These are phyloP conservation scores for Drosophila antonietae DNA, from an alignment of 2,888 invertebrate species.

Conservation along the genomic window DNA sequence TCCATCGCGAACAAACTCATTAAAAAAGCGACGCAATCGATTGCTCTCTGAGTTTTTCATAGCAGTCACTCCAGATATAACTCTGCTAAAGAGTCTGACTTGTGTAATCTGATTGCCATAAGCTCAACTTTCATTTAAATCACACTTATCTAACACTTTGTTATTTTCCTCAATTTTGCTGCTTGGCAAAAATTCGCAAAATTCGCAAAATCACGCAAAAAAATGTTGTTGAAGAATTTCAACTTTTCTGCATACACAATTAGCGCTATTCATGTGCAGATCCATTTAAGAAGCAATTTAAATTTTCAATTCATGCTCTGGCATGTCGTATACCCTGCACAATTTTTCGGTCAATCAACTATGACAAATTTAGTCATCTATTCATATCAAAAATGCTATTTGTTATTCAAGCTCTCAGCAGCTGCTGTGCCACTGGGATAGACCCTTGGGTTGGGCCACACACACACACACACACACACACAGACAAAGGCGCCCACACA, in stretches of 20 bases:
- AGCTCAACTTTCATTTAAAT: no score
- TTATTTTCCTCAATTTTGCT: not conserved
- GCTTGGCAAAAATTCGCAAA: not conserved
- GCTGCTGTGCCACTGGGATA: conserved; percentile 30
- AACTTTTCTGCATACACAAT: conserved; percentile 21
- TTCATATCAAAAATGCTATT: conserved; percentile 56
- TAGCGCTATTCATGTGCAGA: conserved; percentile 36
- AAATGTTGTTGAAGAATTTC: not conserved
- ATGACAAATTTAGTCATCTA: conserved; percentile 59
- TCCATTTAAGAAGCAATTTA: conserved; percentile 13
- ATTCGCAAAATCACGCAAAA: not conserved
- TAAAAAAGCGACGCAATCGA: no score
- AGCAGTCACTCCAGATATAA: no score
- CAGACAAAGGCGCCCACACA: conserved; percentile 33
- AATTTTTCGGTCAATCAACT: conserved; percentile 66
- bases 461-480: conserved; percentile 37
- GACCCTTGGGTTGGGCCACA: conserved; percentile 21
- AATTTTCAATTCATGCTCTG: conserved; percentile 12
- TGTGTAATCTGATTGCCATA: not conserved
- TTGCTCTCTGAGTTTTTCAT: no score
- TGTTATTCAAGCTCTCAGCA: conserved; percentile 51
- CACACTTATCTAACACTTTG: not conserved
- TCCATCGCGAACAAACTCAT: no score
- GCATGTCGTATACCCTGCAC: conserved; percentile 29
- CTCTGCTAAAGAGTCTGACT: no score